Evolutionary conservation across 2,888 invertebrate species (phyloP).

Genomic region (Drosophila paranaensis): DNA sequence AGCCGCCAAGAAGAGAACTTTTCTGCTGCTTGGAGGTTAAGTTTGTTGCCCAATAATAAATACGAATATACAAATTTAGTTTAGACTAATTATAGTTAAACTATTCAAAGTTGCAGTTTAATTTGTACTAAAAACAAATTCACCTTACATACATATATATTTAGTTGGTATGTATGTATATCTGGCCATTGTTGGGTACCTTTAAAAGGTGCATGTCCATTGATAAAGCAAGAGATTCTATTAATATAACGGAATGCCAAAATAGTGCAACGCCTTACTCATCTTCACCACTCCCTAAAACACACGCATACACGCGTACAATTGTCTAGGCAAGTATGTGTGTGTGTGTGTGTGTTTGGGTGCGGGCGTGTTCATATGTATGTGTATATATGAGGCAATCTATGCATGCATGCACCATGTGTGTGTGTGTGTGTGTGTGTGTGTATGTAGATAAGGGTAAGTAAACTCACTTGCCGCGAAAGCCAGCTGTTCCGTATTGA

Average conservation of each 20-base stretch:
- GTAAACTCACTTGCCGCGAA: conserved; percentile 88
- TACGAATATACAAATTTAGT: not conserved
- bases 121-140: not conserved
- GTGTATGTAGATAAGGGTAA: conserved; percentile 31
- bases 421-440: conserved; percentile 4
- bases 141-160: not conserved
- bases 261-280: conserved; percentile 64
- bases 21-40: conserved; percentile 5
- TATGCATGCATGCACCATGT: conserved; percentile 4
- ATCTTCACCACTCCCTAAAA: conserved; percentile 61
- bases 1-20: not conserved
- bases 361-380: conserved; percentile 18
- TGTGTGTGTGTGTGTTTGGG: conserved; percentile 16
- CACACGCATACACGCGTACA: conserved; percentile 13
- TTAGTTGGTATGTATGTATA: not conserved
- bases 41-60: not conserved
- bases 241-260: conserved; percentile 63
- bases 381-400: conserved; percentile 17
- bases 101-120: not conserved
- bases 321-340: conserved; percentile 1
- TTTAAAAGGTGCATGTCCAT: conserved; percentile 61
- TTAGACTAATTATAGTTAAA: not conserved
- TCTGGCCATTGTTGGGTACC: conserved; percentile 9
- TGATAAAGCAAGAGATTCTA: conserved; percentile 71
- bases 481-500: conserved; percentile 94